Percentiles rank a stretch among this genome's conserved stretches.
Evolutionary conservation across 2,113 vertebrate species (phyloP).

Genomic region (Calidris pygmaea): DNA sequence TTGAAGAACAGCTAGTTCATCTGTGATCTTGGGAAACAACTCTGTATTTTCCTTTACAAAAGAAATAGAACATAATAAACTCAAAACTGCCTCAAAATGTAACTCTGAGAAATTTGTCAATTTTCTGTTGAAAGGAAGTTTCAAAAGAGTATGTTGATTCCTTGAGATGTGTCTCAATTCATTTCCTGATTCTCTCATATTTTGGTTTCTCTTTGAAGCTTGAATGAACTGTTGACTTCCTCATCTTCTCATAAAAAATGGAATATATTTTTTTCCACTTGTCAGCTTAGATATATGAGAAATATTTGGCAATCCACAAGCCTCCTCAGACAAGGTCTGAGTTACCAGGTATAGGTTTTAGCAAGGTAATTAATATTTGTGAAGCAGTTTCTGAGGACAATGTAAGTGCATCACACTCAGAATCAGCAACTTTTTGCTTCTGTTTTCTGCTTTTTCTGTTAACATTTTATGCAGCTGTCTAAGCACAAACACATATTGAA

Average conservation of each 20-base stretch:
- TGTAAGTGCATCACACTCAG: background rate
- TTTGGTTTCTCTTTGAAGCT: background rate
- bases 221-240: background rate
- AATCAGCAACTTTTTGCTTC: background rate
- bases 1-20: background rate
- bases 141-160: background rate
- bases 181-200: background rate
- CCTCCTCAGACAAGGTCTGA: background rate
- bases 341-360: background rate
- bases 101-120: background rate
- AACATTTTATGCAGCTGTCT: background rate
- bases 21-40: background rate
- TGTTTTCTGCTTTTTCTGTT: background rate
- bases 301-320: background rate
- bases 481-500: background rate
- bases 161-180: background rate
- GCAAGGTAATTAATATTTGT: background rate
- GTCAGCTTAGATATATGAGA: background rate
- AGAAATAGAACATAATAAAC: background rate
- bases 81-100: background rate
- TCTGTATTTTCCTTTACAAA: background rate
- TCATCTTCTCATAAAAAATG: background rate
- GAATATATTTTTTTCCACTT: background rate
- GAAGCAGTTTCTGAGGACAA: background rate
- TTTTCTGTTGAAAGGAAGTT: background rate